Conservation (phyloP, 2,888 invertebrate genomes). For the Brenthis hecate region DNA sequence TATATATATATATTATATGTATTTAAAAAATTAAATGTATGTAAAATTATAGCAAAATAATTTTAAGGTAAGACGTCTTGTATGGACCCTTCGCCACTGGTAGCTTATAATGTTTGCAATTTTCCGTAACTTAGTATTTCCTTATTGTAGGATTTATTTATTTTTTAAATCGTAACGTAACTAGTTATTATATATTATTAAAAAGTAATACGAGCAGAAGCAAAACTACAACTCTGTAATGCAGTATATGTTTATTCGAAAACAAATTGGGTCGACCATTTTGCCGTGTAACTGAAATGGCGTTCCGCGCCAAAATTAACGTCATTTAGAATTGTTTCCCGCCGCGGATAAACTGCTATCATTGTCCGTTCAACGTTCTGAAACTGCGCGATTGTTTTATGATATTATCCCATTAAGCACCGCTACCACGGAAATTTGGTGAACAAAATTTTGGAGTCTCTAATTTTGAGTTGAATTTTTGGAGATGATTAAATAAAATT, state of each 20-base stretch:
- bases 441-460: conserved; percentile 29
- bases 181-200: neutral
- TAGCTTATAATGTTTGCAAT: too few species aligned
- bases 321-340: conserved; percentile 57
- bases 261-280: conserved; percentile 51
- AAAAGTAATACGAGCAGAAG: conserved; percentile 7
- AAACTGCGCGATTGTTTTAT: conserved; percentile 61
- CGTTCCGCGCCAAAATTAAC: conserved; percentile 65
- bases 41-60: too few species aligned
- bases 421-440: conserved; percentile 42
- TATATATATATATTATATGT: too few species aligned
- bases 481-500: neutral
- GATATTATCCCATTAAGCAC: conserved; percentile 57
- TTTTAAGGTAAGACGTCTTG: too few species aligned
- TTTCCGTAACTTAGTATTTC: too few species aligned
- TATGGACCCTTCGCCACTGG: too few species aligned
- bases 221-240: conserved; percentile 16
- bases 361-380: conserved; percentile 48
- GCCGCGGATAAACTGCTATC: conserved; percentile 67
- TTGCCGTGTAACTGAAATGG: conserved; percentile 44
- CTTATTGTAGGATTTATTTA: too few species aligned
- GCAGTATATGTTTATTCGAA: conserved; percentile 22
- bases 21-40: too few species aligned
- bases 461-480: neutral
- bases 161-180: too few species aligned